A percentile compares a stretch with the other conserved stretches of the same genome.
Evolutionary conservation across 2,113 vertebrate genomes (phyloP).

Genomic region (Hiodon alosoides): DNA sequence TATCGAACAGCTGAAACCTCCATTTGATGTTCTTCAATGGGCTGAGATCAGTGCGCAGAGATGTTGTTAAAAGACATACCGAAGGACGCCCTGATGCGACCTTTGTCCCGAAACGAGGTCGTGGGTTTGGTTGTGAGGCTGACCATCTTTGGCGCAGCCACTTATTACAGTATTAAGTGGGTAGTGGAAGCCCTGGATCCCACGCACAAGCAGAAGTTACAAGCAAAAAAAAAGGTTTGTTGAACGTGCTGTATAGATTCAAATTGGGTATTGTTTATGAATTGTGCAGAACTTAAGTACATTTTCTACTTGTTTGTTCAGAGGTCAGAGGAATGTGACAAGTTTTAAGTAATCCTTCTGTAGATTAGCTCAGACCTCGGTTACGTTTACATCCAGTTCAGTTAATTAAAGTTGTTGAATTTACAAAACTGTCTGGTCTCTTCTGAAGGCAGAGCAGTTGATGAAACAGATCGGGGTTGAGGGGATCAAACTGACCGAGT

Average conservation of each 20-base stretch:
- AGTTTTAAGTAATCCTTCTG: too few relatives aligned
- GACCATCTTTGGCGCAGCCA: conserved; percentile 65
- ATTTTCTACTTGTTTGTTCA: too few relatives aligned
- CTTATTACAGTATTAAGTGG: conserved; percentile 72
- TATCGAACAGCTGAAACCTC: neutral
- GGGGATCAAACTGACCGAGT: conserved; percentile 65
- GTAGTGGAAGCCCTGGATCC: conserved; percentile 70
- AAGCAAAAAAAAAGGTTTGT: conserved; percentile 66
- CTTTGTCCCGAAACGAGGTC: conserved; percentile 62
- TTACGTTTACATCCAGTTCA: neutral
- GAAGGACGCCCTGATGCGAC: conserved; percentile 60
- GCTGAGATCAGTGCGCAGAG: conserved; percentile 38
- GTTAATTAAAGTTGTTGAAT: neutral
- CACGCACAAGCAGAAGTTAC: conserved; percentile 62
- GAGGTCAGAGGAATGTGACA: too few relatives aligned
- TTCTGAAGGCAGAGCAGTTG: conserved; percentile 60
- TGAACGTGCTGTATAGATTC: neutral
- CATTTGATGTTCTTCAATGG: conserved; percentile 36
- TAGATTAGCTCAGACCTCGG: too few relatives aligned
- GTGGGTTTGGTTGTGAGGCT: conserved; percentile 61
- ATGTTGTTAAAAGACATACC: conserved; percentile 63
- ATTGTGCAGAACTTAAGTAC: too few relatives aligned
- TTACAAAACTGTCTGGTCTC: neutral
- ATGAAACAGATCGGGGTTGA: conserved; percentile 70
- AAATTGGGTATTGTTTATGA: too few relatives aligned